Evolutionary conservation across 2,888 invertebrate genomes (phyloP).

Genomic region (Macaria notata): DNA sequence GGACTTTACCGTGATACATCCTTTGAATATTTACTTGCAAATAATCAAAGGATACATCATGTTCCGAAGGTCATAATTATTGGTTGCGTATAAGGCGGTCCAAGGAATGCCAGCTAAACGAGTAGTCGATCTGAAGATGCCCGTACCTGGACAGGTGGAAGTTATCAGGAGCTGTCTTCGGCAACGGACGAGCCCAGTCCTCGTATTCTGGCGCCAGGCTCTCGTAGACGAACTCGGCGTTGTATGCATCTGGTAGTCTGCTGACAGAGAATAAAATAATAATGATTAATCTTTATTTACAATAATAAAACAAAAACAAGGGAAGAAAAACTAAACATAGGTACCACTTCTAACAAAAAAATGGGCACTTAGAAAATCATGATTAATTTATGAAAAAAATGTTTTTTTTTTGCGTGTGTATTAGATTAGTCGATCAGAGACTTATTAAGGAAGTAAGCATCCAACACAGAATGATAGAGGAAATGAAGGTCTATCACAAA

Average conservation of each 20-base stretch:
- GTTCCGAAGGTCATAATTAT: slow-evolving; percentile 29
- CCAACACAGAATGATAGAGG: too few relatives aligned
- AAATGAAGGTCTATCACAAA: too few relatives aligned
- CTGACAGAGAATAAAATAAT: slow-evolving; percentile 22
- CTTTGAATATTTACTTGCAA: too few relatives aligned
- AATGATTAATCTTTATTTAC: not conserved
- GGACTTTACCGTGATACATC: too few relatives aligned
- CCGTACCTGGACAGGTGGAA: slow-evolving; percentile 90
- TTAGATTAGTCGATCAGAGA: too few relatives aligned
- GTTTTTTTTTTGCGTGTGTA: too few relatives aligned
- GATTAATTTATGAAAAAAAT: too few relatives aligned
- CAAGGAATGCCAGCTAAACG: slow-evolving; percentile 91
- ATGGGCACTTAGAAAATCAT: too few relatives aligned
- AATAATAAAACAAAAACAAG: not conserved
- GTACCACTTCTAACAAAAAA: too few relatives aligned
- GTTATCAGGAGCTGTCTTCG: slow-evolving; percentile 84
- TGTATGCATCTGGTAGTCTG: slow-evolving; percentile 73
- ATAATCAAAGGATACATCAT: too few relatives aligned
- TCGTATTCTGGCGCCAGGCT: slow-evolving; percentile 75
- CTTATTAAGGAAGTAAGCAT: too few relatives aligned
- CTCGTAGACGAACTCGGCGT: slow-evolving; percentile 70
- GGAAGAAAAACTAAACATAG: too few relatives aligned
- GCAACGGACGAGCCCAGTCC: slow-evolving; percentile 88
- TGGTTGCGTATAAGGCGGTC: slow-evolving; percentile 87
- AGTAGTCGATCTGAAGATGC: slow-evolving; percentile 91